phyloP scores from a whole-genome alignment of 1,140 invertebrate species.

The Drosophila yakuba region DNA sequence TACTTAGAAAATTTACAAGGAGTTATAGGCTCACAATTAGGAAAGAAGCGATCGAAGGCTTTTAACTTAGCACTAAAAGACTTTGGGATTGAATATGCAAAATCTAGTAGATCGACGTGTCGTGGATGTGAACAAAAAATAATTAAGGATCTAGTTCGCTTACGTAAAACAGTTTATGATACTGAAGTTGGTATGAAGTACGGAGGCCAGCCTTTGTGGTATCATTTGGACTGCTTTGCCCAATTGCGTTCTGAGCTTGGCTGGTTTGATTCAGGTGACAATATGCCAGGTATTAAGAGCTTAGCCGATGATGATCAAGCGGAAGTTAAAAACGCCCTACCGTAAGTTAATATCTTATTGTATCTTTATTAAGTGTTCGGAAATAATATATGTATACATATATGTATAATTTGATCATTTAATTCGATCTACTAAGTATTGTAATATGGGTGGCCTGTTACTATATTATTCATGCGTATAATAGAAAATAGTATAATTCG shows the following conservation, averaged over 20 bases:
- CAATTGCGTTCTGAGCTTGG: constrained; percentile 87
- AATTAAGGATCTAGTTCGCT: constrained; percentile 91
- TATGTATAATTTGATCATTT: too few relatives aligned
- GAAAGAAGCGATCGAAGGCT: constrained; percentile 84
- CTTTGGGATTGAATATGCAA: constrained; percentile 94
- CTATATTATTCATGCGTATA: too few relatives aligned
- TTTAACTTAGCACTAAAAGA: constrained; percentile 86
- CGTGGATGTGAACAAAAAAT: constrained; percentile 95
- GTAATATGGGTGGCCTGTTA: too few relatives aligned
- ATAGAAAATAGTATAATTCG: too few relatives aligned
- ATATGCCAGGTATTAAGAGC: constrained; percentile 90
- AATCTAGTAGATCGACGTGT: constrained; percentile 93
- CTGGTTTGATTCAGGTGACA: constrained; percentile 90
- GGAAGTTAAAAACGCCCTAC: constrained; percentile 86
- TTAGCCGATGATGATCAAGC: constrained; percentile 91
- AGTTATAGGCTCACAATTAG: constrained; percentile 43
- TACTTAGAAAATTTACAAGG: constrained; percentile 17
- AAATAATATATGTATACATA: too few relatives aligned
- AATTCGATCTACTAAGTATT: too few relatives aligned
- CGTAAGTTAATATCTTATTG: constrained; percentile 55
- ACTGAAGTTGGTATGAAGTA: constrained; percentile 91
- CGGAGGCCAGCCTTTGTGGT: constrained; percentile 93
- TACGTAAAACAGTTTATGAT: constrained; percentile 95
- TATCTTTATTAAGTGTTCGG: background rate
- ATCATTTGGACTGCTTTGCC: constrained; percentile 97